Base-by-base conservation (phyloP, 2,113 vertebrate species). In the Myotis brandtii region DNA sequence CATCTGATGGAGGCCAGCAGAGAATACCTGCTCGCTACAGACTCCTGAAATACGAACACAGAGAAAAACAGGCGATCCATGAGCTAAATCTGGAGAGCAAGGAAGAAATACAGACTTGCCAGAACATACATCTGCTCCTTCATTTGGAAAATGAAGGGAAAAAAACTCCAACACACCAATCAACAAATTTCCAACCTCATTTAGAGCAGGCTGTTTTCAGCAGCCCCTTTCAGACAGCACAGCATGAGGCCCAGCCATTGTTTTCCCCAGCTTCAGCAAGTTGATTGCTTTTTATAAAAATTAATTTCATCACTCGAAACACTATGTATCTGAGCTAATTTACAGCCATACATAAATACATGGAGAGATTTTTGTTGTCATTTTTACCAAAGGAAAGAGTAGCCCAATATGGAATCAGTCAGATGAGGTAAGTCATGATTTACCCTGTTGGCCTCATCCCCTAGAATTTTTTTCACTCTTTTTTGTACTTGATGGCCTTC, bases 141-240 rank as follows among this genome's bases (percentile, higher is more conserved):
- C 79, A 82, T 94, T 95, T 85, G 17, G 67, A 96, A 96, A 97
- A 94, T 64, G 23, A 91, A 82, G 32, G 32, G 86, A 69, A 62
- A 16, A 52, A 80, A 62, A 46, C 23, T 34, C 43, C 75, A 87
- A 67, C 17, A 92, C 76, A 32, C 37, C 46, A 87, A 82, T 95
- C 86, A 95, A 75, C 70, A 82, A 52, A 85, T 90, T 76, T 76
- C 46, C 70, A 12, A 40, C 34, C 62, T 93, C 59, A n/a, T 77
- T 95, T 59, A 86, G 37, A 87, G 6, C 23, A 6, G 8, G 40
- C 75, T 92, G n/a, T 92, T 87, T 92, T 92, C 64, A 87, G 54
- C 30, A 52, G 2, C 93, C 37, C 17, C 21, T 59, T 91, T 91
- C 76, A 43, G 37, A 21, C 2, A 80, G 27, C 64, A 48, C 82